These are phyloP conservation scores for Allolobophora icterica DNA, from an alignment of 2,888 invertebrate genomes.

Conservation along the genomic window DNA sequence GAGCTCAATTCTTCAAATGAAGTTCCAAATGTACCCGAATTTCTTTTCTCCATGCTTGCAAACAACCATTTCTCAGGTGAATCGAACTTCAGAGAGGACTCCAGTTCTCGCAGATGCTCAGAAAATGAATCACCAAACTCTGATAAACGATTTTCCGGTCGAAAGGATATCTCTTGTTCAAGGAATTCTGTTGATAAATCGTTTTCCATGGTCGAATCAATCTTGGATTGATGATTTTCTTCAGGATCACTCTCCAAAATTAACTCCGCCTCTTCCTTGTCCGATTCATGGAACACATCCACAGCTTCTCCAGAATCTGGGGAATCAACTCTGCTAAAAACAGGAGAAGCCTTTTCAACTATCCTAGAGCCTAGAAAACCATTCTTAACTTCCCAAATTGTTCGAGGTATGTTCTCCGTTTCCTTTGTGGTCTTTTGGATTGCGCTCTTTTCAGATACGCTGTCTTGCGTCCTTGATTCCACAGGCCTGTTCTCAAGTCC, in stretches of 20 bases:
- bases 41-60: background rate
- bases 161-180: background rate
- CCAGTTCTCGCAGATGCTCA: constrained; percentile 35
- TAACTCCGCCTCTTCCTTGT: background rate
- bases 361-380: background rate
- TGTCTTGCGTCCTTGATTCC: background rate
- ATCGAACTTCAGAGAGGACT: constrained; percentile 38
- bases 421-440: background rate
- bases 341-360: background rate
- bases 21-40: background rate
- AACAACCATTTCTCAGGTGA: constrained; percentile 41
- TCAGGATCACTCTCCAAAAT: background rate
- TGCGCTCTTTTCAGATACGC: background rate
- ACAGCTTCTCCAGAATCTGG: background rate
- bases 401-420: background rate
- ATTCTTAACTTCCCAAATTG: constrained; percentile 6
- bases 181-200: background rate
- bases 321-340: background rate
- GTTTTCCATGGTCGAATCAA: background rate
- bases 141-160: background rate
- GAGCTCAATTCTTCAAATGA: background rate
- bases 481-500: background rate
- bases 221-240: background rate
- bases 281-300: background rate
- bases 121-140: constrained; percentile 36